Conservation (phyloP, 1,140 invertebrate species). For the Melipona quadrifasciata region DNA sequence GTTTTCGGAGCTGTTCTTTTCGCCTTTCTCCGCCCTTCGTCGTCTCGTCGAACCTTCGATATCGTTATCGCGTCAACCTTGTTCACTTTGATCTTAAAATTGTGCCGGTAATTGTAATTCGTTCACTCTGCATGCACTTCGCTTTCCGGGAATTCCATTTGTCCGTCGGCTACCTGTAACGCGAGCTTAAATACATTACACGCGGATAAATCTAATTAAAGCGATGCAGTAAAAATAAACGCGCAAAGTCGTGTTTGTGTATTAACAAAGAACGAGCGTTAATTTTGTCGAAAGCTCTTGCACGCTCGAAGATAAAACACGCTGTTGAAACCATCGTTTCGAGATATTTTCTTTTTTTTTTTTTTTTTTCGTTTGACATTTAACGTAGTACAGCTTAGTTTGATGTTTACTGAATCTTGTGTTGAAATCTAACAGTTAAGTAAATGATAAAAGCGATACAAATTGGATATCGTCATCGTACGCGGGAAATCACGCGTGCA, state of each 20-base stretch:
- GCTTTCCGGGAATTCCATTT: neutral
- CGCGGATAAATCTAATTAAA: neutral
- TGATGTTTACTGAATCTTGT: neutral
- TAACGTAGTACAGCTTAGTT: neutral
- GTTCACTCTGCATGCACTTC: neutral
- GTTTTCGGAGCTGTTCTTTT: neutral
- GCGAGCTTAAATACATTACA: neutral
- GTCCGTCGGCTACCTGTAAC: too few relatives aligned
- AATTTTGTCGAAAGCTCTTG: neutral
- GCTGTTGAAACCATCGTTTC: neutral
- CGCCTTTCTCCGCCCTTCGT: neutral
- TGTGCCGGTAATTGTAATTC: neutral
- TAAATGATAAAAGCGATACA: too few relatives aligned
- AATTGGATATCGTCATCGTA: too few relatives aligned
- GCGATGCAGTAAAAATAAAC: neutral
- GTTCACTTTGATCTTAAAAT: neutral
- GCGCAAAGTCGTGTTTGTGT: neutral
- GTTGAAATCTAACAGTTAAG: too few relatives aligned
- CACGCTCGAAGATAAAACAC: neutral
- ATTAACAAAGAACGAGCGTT: neutral
- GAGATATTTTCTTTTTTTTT: neutral
- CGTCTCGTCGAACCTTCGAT: neutral
- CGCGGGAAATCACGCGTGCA: neutral
- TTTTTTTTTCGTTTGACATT: neutral
- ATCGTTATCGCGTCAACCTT: neutral